Percentiles rank a stretch among this genome's conserved stretches.
Evolutionary conservation across 30 jellyfish, hydroid and myxozoan species (phyloP).

Genomic region (Pseudorhiza aurosa): DNA sequence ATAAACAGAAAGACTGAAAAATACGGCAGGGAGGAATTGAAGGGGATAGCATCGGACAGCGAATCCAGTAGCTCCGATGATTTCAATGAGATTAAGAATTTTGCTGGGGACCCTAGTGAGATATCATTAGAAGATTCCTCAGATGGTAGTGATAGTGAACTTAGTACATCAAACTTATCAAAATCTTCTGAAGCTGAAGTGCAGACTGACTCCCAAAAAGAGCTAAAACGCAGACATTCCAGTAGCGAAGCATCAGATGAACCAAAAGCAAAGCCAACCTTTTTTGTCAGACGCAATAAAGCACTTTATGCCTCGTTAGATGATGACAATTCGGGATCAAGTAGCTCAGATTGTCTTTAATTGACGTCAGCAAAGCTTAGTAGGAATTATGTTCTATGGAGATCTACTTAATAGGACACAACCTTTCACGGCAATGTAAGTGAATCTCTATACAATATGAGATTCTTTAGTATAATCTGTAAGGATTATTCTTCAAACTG

Average conservation of each 20-base stretch:
- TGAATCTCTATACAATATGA: too few species aligned
- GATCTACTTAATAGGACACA: too few species aligned
- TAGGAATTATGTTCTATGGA: too few species aligned
- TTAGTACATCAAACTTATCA: constrained; percentile 37
- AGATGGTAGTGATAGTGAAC: constrained; percentile 39
- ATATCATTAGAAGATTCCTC: constrained; percentile 59
- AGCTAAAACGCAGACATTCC: constrained; percentile 41
- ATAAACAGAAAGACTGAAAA: constrained; percentile 37
- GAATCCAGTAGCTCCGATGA: constrained; percentile 67
- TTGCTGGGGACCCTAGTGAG: constrained; percentile 62
- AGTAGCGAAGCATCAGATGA: constrained; percentile 42
- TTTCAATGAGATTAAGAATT: constrained; percentile 31
- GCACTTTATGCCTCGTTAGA: constrained; percentile 68
- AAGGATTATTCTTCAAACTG: too few species aligned
- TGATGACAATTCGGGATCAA: constrained; percentile 69
- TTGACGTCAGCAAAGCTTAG: too few species aligned
- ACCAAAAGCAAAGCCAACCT: constrained; percentile 38
- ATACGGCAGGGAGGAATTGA: constrained; percentile 16
- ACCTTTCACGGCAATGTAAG: too few species aligned
- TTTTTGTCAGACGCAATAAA: constrained; percentile 56
- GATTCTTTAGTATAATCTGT: too few species aligned
- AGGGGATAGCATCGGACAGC: constrained; percentile 3
- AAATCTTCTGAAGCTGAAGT: constrained; percentile 46
- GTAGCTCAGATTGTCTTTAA: constrained; percentile 68
- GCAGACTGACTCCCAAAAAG: constrained; percentile 4